Evolutionary conservation across 2,113 vertebrate genomes (phyloP).

Genomic region (Lanius collurio): DNA sequence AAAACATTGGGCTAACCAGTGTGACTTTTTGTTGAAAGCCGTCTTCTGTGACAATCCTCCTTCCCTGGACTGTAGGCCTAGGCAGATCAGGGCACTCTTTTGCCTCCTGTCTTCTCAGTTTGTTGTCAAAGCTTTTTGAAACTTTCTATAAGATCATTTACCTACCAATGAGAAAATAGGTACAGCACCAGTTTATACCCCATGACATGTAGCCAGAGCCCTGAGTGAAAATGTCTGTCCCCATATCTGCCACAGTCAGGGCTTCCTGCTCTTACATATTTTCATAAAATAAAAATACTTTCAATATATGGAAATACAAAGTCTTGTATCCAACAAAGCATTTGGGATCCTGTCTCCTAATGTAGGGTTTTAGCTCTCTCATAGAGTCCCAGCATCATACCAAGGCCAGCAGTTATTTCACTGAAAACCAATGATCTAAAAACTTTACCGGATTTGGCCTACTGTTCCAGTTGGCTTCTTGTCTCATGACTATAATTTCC

Average conservation of each 20-base stretch:
- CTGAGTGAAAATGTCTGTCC: background rate
- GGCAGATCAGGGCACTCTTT: background rate
- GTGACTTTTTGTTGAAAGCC: background rate
- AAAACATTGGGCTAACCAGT: background rate
- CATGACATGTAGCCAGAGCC: fast-evolving
- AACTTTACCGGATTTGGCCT: background rate
- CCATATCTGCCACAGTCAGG: fast-evolving
- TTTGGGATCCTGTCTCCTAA: background rate
- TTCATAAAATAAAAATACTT: background rate
- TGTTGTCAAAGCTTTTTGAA: background rate
- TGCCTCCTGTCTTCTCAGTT: background rate
- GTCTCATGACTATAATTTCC: background rate
- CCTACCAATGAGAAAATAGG: background rate
- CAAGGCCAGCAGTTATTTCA: background rate
- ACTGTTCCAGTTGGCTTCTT: background rate
- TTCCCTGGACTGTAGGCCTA: background rate
- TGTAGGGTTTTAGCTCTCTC: background rate
- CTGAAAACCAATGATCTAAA: background rate
- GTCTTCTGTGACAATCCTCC: background rate
- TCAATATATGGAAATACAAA: background rate
- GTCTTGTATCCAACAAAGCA: background rate
- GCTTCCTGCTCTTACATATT: background rate
- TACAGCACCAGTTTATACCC: background rate
- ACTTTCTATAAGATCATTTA: background rate
- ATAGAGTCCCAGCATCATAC: background rate